Evolutionary conservation across 2,113 vertebrate genomes (phyloP).

Genomic region (Stictonetta naevosa): DNA sequence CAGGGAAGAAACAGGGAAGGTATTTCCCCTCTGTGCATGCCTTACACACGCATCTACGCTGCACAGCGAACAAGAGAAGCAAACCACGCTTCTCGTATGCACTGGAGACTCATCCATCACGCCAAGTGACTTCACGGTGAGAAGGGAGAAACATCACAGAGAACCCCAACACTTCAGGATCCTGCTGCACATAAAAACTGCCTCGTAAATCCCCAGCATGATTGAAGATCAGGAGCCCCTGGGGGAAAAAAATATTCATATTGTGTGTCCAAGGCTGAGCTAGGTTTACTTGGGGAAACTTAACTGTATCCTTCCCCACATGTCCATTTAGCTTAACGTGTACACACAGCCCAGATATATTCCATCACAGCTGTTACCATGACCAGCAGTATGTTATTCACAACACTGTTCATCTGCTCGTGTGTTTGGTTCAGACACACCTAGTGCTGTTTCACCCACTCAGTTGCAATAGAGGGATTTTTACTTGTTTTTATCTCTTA

Average conservation of each 20-base stretch:
- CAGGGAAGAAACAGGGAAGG: background rate
- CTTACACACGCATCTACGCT: rapidly evolving
- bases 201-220: background rate
- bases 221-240: background rate
- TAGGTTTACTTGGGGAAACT: background rate
- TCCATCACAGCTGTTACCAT: constrained; percentile 12
- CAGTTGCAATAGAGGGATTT: background rate
- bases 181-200: background rate
- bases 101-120: background rate
- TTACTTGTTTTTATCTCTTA: background rate
- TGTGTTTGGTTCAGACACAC: background rate
- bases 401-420: background rate
- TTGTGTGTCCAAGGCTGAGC: background rate
- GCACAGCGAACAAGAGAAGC: background rate
- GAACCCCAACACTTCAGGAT: background rate
- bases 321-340: background rate
- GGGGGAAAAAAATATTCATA: background rate
- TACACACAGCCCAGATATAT: background rate
- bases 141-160: background rate
- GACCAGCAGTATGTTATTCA: constrained; percentile 12
- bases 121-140: background rate
- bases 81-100: background rate
- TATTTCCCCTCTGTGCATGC: background rate
- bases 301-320: background rate
- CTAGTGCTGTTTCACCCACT: background rate